Evolutionary conservation across 2,113 vertebrate species (phyloP).

Genomic region (Drymodes brunneopygia): DNA sequence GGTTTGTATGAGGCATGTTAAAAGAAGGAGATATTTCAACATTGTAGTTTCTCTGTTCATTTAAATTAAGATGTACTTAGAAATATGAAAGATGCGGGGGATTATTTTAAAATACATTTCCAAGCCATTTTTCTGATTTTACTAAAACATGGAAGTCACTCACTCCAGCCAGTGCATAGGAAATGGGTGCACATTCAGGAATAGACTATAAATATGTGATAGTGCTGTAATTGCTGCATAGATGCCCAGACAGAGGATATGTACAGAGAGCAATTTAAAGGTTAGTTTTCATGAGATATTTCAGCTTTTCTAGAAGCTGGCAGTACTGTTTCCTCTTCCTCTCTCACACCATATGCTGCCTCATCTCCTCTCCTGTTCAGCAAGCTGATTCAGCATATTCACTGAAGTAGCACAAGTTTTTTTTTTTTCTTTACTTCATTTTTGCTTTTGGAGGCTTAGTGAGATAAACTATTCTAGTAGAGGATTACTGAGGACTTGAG

Average conservation of each 20-base stretch:
- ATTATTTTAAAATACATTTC: not conserved
- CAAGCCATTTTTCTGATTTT: not conserved
- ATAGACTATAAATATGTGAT: not conserved
- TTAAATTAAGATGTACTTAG: not conserved
- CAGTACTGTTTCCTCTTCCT: slow-evolving; percentile 9
- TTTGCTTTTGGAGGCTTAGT: not conserved
- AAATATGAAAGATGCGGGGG: not conserved
- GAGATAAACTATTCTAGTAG: not conserved
- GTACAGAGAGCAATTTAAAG: not conserved
- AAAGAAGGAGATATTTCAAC: not conserved
- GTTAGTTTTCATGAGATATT: not conserved
- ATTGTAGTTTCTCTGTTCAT: not conserved
- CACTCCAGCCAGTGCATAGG: not conserved
- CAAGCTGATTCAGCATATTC: not conserved
- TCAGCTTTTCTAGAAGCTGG: not conserved
- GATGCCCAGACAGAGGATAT: not conserved
- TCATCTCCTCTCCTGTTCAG: not conserved
- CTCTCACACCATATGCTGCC: not conserved
- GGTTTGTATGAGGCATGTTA: not conserved
- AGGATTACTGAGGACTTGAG: not conserved
- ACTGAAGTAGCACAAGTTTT: not conserved
- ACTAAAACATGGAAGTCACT: not conserved
- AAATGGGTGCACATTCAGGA: not conserved
- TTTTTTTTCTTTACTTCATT: not conserved
- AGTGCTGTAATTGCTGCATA: not conserved